Evolutionary conservation across 2,113 vertebrate species (phyloP).

Genomic region (Ceyx cyanopectus): DNA sequence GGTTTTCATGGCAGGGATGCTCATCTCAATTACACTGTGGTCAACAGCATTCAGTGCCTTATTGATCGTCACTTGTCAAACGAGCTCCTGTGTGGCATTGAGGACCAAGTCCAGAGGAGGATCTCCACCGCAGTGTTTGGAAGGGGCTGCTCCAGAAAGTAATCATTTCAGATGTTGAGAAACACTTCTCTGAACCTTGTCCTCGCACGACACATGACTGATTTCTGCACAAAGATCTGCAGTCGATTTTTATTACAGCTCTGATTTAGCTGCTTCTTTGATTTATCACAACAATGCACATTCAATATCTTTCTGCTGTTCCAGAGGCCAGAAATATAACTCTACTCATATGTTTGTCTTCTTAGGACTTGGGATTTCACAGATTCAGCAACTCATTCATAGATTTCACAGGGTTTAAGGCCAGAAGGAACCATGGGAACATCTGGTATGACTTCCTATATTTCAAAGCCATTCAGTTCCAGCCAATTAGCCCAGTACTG

Average conservation of each 20-base stretch:
- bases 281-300: conserved; percentile 64
- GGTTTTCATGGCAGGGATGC: conserved; percentile 22
- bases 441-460: conserved; percentile 65
- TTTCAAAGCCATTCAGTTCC: conserved; percentile 53
- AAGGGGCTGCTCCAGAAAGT: conserved; percentile 30
- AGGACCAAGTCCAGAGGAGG: not conserved
- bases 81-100: conserved; percentile 45
- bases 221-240: conserved; percentile 57
- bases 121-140: conserved; percentile 32
- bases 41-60: conserved; percentile 7
- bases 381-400: conserved; percentile 67
- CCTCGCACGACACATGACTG: conserved; percentile 61
- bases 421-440: conserved; percentile 53
- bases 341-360: conserved; percentile 63
- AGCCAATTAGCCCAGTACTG: not conserved
- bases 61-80: not conserved
- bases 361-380: conserved; percentile 42
- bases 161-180: conserved; percentile 56
- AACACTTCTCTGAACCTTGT: conserved; percentile 40
- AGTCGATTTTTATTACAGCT: conserved; percentile 64
- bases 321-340: conserved; percentile 66
- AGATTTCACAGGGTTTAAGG: conserved; percentile 48
- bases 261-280: conserved; percentile 55
- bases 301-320: conserved; percentile 63
- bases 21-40: conserved; percentile 40